Evolutionary conservation across 1,140 invertebrate genomes (phyloP).

Genomic region (Panulirus ornatus): DNA sequence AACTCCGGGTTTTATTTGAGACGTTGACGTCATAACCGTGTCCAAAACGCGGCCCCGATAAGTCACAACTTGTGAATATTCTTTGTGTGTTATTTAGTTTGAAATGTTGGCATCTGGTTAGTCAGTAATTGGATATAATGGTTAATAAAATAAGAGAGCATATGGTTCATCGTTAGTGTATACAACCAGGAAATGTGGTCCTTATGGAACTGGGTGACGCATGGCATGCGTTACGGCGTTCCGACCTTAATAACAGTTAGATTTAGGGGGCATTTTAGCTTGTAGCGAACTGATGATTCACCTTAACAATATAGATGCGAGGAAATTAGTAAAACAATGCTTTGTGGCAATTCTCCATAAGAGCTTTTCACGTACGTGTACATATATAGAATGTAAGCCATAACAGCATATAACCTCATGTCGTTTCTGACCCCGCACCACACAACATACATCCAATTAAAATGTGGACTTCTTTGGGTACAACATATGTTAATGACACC

Average conservation of each 20-base stretch:
- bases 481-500: no score
- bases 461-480: no score
- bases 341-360: neutral
- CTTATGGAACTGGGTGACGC: conserved; percentile 23
- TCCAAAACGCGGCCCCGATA: neutral
- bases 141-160: conserved; percentile 24
- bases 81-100: neutral
- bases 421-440: no score
- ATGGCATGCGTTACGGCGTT: neutral
- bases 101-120: conserved; percentile 25
- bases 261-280: neutral
- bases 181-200: neutral
- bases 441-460: no score
- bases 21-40: neutral
- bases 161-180: conserved; percentile 25
- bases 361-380: neutral
- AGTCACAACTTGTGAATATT: neutral
- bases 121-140: conserved; percentile 40
- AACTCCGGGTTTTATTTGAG: neutral
- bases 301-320: neutral
- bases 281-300: neutral
- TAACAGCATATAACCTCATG: neutral
- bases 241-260: neutral
- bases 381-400: neutral
- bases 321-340: conserved; percentile 2